These are phyloP conservation scores for Puma concolor DNA, from an alignment of 2,113 vertebrate genomes.

Conservation along the genomic window DNA sequence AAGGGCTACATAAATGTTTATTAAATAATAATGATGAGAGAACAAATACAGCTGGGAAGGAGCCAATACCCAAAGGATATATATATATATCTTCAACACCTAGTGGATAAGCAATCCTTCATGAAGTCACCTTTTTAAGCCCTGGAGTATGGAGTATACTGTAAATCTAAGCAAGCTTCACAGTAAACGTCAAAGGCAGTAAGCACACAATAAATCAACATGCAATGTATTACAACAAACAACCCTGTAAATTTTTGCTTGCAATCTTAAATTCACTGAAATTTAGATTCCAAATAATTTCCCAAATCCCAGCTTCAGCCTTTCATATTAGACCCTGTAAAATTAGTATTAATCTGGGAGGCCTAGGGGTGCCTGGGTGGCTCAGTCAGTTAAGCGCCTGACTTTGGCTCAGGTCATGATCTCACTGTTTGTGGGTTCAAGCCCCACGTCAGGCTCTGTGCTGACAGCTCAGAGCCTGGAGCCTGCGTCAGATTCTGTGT, in stretches of 20 bases:
- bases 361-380: background rate
- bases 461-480: too few relatives aligned
- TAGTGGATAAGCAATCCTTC: constrained; percentile 31
- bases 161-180: constrained; percentile 43
- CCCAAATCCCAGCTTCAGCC: background rate
- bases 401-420: too few relatives aligned
- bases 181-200: constrained; percentile 29
- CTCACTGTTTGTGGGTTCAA: too few relatives aligned
- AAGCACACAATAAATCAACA: background rate
- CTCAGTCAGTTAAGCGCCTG: too few relatives aligned
- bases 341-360: background rate
- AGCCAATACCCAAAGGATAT: constrained; percentile 22
- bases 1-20: constrained; percentile 16
- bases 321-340: background rate
- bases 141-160: constrained; percentile 11
- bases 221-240: background rate
- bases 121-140: constrained; percentile 52
- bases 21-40: constrained; percentile 43
- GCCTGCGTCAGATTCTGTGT: too few relatives aligned
- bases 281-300: constrained; percentile 38
- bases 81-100: background rate
- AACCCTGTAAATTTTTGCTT: background rate
- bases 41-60: constrained; percentile 38
- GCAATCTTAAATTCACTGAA: constrained; percentile 33
- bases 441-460: too few relatives aligned